Percentiles rank a stretch among this genome's conserved stretches.
Evolutionary conservation across 2,888 invertebrate genomes (phyloP).

Genomic region (Ophion obscuratus): DNA sequence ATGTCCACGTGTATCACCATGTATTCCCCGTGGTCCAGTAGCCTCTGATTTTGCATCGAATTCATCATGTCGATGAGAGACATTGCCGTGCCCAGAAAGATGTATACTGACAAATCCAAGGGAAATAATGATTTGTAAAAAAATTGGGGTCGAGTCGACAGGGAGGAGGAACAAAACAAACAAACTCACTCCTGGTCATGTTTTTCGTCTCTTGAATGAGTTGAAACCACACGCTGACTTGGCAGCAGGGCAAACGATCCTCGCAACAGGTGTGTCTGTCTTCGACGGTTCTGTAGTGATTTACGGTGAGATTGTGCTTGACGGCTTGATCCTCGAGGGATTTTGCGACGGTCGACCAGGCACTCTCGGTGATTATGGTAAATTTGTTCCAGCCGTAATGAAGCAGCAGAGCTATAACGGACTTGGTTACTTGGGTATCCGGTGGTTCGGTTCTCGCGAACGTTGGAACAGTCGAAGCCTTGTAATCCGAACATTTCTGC

Average conservation of each 20-base stretch:
- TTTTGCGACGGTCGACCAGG: slow-evolving; percentile 92
- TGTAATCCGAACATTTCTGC: slow-evolving; percentile 97
- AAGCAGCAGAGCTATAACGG: slow-evolving; percentile 94
- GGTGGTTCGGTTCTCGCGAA: slow-evolving; percentile 98
- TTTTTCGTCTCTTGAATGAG: slow-evolving; percentile 94
- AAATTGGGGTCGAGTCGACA: background rate
- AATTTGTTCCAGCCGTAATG: slow-evolving; percentile 98
- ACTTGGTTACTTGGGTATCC: slow-evolving; percentile 97
- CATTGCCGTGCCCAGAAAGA: slow-evolving; percentile 94
- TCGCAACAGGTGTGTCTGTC: slow-evolving; percentile 92
- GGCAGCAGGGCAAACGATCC: slow-evolving; percentile 90
- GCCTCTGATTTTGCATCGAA: slow-evolving; percentile 94
- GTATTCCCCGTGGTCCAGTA: slow-evolving; percentile 96
- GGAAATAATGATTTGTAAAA: slow-evolving; percentile 78
- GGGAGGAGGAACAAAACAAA: slow-evolving; percentile 40
- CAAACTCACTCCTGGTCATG: slow-evolving; percentile 90
- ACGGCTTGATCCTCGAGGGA: slow-evolving; percentile 91
- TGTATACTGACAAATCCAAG: slow-evolving; percentile 90
- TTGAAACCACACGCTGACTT: slow-evolving; percentile 92
- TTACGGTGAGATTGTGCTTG: slow-evolving; percentile 92
- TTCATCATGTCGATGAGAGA: slow-evolving; percentile 96
- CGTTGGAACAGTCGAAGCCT: slow-evolving; percentile 94
- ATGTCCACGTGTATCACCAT: slow-evolving; percentile 97
- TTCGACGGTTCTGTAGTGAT: slow-evolving; percentile 89
- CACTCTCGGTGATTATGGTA: slow-evolving; percentile 93